Evolutionary conservation across 2,888 invertebrate genomes (phyloP), one percentile per base, ranked within the genome.

Genomic region (Orgyia antiqua): DNA sequence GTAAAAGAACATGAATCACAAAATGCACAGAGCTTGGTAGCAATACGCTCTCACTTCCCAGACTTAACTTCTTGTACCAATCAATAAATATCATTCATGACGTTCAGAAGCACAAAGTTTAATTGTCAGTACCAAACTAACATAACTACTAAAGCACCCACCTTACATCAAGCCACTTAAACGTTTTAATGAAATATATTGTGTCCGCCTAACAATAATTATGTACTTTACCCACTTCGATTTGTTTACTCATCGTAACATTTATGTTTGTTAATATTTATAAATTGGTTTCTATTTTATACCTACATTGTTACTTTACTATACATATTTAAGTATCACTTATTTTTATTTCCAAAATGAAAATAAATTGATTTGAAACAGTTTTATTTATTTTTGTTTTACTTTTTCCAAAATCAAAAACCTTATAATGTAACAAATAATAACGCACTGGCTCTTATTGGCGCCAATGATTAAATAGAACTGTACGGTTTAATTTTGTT

Each of bases 11-110:
- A 69, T 72, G 50, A 53, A 56, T 70, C 78, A 79, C 76, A 51
- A 68, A 56, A 64, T 68, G 82, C 84, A 84, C 84, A 73, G 69
- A 74, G 84, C 82, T 83, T 83, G 68, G 75, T 79, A 79, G 80
- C 66, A 65, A 66, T 80, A 80, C 75, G 83, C 83, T 80, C 83
- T 79, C 84, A 84, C 83, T 82, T 82, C 75, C 84, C 84, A 83
- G 80, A 80, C 72, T 66, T 15, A 64, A 55, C 64, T 69, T 59
- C 59, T 64, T 74, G 70, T 80, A 74, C 64, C 68, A 68, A 70
- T 64, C 63, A 66, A 68, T 59, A 51, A 64, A 65, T 60, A 69
- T 59, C 56, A 58, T 49, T 75, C 82, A 82, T 82, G 52, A 76
- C 70, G 70, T 70, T 56, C 67, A 64, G 49, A 59, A 73, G 80